These are phyloP conservation scores for Orchesellides sinensis DNA, from an alignment of 2,888 invertebrate species.

Conservation along the genomic window DNA sequence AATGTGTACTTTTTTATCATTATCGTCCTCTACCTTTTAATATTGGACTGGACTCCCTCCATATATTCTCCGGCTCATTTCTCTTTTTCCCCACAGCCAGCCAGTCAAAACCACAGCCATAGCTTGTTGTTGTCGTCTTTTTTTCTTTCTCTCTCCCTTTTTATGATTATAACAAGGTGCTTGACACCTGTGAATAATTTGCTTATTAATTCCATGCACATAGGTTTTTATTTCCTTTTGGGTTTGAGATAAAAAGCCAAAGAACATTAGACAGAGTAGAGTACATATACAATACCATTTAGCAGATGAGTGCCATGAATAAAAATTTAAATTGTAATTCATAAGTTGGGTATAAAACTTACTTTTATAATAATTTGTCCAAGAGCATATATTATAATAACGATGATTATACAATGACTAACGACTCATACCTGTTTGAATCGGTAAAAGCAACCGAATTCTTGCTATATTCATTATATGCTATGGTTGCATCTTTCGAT, in stretches of 20 bases:
- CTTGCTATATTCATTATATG: not conserved
- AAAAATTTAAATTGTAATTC: not conserved
- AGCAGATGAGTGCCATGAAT: not conserved
- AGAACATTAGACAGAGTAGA: not conserved
- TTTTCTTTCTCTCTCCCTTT: conserved; percentile 55
- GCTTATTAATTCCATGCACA: conserved; percentile 74
- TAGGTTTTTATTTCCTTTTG: conserved; percentile 51
- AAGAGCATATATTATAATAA: conserved; percentile 24
- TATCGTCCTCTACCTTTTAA: conserved; percentile 44
- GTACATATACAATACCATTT: not conserved
- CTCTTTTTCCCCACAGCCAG: conserved; percentile 36
- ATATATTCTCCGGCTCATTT: conserved; percentile 47
- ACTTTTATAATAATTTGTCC: conserved; percentile 23
- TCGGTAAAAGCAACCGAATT: not conserved
- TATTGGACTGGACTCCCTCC: conserved; percentile 39
- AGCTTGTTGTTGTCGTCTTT: conserved; percentile 20
- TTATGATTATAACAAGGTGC: conserved; percentile 73
- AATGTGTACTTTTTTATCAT: conserved; percentile 23
- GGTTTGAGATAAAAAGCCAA: not conserved
- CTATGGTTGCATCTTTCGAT: not conserved
- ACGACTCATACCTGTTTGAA: conserved; percentile 28
- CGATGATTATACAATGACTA: conserved; percentile 15
- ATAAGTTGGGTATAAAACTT: not conserved
- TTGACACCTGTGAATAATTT: conserved; percentile 75
- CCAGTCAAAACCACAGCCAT: conserved; percentile 13